These are phyloP conservation scores for Kuschelorhynchus macadamiae DNA, from an alignment of 2,888 invertebrate species.

Conservation along the genomic window DNA sequence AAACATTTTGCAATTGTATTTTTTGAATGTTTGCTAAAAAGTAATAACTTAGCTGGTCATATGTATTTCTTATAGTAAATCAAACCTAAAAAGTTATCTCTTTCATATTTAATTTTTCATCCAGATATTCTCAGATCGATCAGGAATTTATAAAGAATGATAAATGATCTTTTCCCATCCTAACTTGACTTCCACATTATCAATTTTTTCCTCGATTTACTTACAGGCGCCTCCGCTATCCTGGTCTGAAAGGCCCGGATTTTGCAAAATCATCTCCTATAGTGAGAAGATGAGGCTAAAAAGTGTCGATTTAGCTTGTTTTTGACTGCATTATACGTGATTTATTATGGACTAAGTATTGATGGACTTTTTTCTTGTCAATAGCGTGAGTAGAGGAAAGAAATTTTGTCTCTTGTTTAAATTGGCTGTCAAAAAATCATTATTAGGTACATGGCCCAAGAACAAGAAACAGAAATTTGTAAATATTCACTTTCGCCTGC, in stretches of 20 bases:
- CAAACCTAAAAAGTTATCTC: conserved; percentile 2
- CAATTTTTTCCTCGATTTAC: conserved; percentile 50
- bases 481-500: too few species aligned
- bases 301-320: conserved; percentile 65
- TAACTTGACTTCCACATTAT: conserved; percentile 50
- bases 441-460: too few species aligned
- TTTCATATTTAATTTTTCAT: conserved; percentile 25
- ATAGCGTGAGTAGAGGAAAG: background rate
- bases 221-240: conserved; percentile 42
- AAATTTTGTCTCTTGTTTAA: too few species aligned
- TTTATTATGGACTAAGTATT: conserved; percentile 63
- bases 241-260: conserved; percentile 43
- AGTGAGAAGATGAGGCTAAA: conserved; percentile 61
- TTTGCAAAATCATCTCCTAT: conserved; percentile 59
- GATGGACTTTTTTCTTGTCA: conserved; percentile 50
- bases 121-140: conserved; percentile 19
- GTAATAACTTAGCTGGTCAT: too few species aligned
- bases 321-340: conserved; percentile 68
- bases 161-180: conserved; percentile 35
- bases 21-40: too few species aligned
- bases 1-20: too few species aligned
- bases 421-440: too few species aligned
- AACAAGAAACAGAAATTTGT: too few species aligned
- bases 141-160: conserved; percentile 45
- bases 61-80: too few species aligned